These are phyloP conservation scores for Dusona sp. DNA, from an alignment of 2,888 invertebrate species.

Conservation along the genomic window DNA sequence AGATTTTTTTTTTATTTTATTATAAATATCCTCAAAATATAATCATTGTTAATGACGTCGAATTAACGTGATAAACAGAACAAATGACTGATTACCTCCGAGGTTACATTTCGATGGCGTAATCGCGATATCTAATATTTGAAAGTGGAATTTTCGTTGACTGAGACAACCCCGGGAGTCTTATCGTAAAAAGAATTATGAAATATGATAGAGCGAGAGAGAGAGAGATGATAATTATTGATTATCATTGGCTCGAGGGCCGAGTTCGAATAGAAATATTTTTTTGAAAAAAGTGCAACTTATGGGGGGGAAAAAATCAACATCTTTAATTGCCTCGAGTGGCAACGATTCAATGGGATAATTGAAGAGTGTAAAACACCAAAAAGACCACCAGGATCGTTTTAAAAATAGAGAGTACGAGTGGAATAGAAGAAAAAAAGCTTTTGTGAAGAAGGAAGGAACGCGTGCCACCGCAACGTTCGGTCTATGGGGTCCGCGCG, in stretches of 20 bases:
- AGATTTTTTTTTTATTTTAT: background rate
- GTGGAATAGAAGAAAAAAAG: constrained; percentile 41
- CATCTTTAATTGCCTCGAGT: background rate
- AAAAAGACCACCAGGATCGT: constrained; percentile 56
- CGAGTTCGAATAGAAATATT: background rate
- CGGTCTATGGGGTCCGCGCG: constrained; percentile 64
- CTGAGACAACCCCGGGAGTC: background rate
- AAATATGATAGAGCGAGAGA: background rate
- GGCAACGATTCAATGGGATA: background rate
- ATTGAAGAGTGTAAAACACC: background rate
- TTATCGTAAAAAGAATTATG: constrained; percentile 10
- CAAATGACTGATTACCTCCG: too few relatives aligned
- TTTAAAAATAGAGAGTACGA: constrained; percentile 60
- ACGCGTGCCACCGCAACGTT: constrained; percentile 69
- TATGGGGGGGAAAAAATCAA: background rate
- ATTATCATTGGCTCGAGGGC: background rate
- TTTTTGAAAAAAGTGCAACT: background rate
- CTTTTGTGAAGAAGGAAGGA: constrained; percentile 23
- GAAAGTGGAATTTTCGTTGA: background rate
- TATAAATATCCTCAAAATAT: too few relatives aligned
- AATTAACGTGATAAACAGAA: background rate
- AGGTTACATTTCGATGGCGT: background rate
- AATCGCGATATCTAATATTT: background rate
- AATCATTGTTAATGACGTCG: background rate
- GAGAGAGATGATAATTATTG: background rate